phyloP scores from a whole-genome alignment of 2,888 invertebrate species.

The Xanthorhoe spadicearia region DNA sequence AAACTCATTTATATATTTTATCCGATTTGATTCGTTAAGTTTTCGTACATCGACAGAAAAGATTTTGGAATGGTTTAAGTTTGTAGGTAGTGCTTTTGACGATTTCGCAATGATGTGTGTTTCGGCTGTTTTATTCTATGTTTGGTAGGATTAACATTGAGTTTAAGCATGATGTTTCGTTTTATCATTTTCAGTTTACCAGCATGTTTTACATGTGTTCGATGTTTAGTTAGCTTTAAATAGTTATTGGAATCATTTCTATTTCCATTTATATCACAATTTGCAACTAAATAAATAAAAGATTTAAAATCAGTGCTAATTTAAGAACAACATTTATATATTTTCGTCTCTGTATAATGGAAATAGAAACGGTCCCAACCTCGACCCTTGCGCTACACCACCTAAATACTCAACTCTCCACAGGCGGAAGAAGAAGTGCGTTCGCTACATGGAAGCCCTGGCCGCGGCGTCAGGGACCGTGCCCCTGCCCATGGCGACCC shows the following conservation, averaged over 20 bases:
- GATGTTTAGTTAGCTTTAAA: constrained; percentile 50
- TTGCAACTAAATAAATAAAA: neutral
- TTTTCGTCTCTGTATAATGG: constrained; percentile 27
- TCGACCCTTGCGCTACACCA: constrained; percentile 31
- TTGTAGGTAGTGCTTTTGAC: constrained; percentile 52
- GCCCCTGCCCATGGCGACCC: constrained; percentile 90
- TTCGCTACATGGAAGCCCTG: constrained; percentile 96
- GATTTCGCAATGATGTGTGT: constrained; percentile 37
- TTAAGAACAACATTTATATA: neutral
- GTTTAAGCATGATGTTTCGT: constrained; percentile 42
- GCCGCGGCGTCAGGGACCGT: constrained; percentile 88
- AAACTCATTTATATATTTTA: neutral
- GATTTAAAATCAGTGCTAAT: neutral
- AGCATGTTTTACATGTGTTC: constrained; percentile 49
- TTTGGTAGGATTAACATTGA: constrained; percentile 42
- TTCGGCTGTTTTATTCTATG: constrained; percentile 39
- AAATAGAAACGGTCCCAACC: constrained; percentile 44
- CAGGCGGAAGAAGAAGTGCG: constrained; percentile 99
- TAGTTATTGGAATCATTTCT: constrained; percentile 24
- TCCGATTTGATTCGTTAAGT: neutral
- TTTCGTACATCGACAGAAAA: neutral
- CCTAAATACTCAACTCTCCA: constrained; percentile 52
- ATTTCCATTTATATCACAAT: constrained; percentile 1
- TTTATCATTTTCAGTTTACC: constrained; percentile 31
- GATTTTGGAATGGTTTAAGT: constrained; percentile 31